A percentile compares a stretch with the other conserved stretches of the same genome.
Evolutionary conservation across 2,797 vertebrate species (phyloP).

Genomic region (Lithobates pipiens): DNA sequence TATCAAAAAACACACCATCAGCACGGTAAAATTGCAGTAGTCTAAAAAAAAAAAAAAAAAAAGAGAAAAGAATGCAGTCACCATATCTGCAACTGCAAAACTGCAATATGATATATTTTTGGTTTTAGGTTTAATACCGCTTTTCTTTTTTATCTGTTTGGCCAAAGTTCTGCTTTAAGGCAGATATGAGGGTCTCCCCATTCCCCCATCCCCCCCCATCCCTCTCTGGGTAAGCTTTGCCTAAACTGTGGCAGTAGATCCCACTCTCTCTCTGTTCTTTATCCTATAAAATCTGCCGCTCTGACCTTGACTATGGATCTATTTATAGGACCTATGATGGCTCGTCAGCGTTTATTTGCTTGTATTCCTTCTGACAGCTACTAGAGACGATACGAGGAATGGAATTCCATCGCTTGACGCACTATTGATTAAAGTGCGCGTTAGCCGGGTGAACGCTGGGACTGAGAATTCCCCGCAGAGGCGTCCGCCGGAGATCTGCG

Average conservation of each 20-base stretch:
- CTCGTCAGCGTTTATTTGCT: conserved; percentile 33
- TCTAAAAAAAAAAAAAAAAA: too few species aligned
- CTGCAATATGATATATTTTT: too few species aligned
- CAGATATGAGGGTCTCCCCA: too few species aligned
- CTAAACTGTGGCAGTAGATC: background rate
- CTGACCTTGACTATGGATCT: conserved; percentile 44
- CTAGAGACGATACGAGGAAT: conserved; percentile 15
- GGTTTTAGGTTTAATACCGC: too few species aligned
- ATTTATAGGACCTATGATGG: conserved; percentile 26
- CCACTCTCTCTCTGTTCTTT: conserved; percentile 27
- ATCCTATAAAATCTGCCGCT: conserved; percentile 1
- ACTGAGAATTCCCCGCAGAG: conserved; percentile 1
- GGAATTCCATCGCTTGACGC: background rate
- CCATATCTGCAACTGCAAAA: too few species aligned
- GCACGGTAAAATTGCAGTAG: too few species aligned
- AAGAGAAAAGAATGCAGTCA: too few species aligned
- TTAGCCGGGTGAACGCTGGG: conserved; percentile 24
- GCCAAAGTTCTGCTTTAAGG: too few species aligned
- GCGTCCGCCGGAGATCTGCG: background rate
- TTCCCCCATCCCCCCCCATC: too few species aligned
- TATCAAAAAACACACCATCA: too few species aligned
- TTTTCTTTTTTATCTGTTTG: too few species aligned
- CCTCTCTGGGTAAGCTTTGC: too few species aligned
- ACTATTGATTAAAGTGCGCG: conserved; percentile 17
- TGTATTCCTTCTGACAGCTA: conserved; percentile 36